phyloP scores from a whole-genome alignment of 53 echinoderm and acorn worm species.

The Temnopleurus reevesii region DNA sequence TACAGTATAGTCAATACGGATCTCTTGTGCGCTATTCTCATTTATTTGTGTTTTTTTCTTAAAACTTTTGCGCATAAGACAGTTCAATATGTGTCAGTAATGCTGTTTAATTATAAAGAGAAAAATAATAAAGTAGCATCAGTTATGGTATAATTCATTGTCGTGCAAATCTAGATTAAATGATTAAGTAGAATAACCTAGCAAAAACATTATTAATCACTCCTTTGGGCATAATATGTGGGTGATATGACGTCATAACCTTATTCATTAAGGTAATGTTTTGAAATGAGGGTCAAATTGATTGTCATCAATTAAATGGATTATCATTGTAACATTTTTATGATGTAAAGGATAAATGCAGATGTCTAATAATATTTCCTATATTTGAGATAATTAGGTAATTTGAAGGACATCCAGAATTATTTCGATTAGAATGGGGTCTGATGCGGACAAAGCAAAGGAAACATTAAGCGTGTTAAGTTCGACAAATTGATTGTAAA shows the following conservation, averaged over 20 bases:
- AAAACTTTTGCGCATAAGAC: no score
- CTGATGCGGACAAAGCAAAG: neutral
- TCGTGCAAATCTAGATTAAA: no score
- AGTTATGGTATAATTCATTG: no score
- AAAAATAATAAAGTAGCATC: no score
- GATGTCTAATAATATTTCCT: neutral
- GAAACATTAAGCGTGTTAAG: slow-evolving; percentile 7
- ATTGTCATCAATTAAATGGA: neutral
- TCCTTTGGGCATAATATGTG: no score
- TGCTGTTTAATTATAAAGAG: no score
- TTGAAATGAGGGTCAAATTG: neutral
- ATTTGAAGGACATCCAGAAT: neutral
- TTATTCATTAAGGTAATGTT: neutral
- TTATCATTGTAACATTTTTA: neutral
- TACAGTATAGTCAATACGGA: no score
- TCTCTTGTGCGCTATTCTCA: no score
- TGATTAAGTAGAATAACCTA: no score
- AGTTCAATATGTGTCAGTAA: no score
- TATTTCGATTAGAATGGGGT: neutral
- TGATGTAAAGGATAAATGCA: neutral
- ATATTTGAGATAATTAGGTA: neutral
- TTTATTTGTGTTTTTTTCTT: no score
- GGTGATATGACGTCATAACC: slow-evolving; percentile 4
- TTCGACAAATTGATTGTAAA: neutral
- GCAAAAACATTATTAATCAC: no score